Conservation (phyloP, 2,888 invertebrate species). For the Drosophila ustulata region DNA sequence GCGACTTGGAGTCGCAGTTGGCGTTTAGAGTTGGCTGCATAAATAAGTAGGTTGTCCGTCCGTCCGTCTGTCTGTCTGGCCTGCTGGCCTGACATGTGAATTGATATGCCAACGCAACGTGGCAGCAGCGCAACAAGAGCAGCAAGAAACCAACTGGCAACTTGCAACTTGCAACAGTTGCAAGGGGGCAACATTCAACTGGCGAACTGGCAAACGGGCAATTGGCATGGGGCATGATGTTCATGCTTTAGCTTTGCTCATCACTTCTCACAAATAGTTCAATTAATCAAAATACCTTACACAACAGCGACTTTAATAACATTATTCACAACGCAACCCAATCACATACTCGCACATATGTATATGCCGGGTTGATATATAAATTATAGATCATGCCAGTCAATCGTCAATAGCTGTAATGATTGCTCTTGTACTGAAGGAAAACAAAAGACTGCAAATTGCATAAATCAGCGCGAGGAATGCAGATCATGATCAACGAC, state of each 20-base stretch:
- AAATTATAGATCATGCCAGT: slow-evolving; percentile 73
- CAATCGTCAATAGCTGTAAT: slow-evolving; percentile 66
- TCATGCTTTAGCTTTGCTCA: slow-evolving; percentile 60
- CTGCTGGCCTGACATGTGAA: slow-evolving; percentile 72
- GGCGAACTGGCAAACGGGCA: slow-evolving; percentile 34
- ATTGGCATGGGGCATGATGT: slow-evolving; percentile 50
- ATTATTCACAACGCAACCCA: slow-evolving; percentile 55
- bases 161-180: slow-evolving; percentile 21
- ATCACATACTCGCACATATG: slow-evolving; percentile 5
- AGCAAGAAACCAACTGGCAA: slow-evolving; percentile 5
- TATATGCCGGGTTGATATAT: slow-evolving; percentile 62
- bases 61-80: slow-evolving; percentile 38
- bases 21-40: slow-evolving; percentile 51
- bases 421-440: slow-evolving; percentile 39
- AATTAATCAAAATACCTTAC: slow-evolving; percentile 71
- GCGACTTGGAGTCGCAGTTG: slow-evolving; percentile 8
- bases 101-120: slow-evolving; percentile 75
- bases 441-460: slow-evolving; percentile 56
- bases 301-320: slow-evolving; percentile 75
- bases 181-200: slow-evolving; percentile 19
- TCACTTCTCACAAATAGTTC: slow-evolving; percentile 73
- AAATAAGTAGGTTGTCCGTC: slow-evolving; percentile 71
- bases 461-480: slow-evolving; percentile 51
- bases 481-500: slow-evolving; percentile 56
- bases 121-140: slow-evolving; percentile 47